Conservation (phyloP, 2,888 invertebrate species). For the Andrena trimmerana region DNA sequence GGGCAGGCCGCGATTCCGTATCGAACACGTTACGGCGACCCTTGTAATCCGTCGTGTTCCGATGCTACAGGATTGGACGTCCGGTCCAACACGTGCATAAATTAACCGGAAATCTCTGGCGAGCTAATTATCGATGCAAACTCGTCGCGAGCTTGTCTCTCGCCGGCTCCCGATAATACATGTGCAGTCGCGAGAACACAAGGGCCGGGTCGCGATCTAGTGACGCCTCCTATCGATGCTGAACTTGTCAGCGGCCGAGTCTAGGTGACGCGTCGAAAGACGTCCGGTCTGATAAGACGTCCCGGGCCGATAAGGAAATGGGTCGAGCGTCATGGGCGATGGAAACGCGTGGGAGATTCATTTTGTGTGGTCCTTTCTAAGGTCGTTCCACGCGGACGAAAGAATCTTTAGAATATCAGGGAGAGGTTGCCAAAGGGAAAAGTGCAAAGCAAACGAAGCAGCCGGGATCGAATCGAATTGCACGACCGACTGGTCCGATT, state of each 20-base stretch:
- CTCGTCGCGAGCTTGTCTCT: slow-evolving; percentile 65
- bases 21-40: slow-evolving; percentile 39
- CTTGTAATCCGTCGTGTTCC: slow-evolving; percentile 49
- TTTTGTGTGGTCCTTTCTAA: background rate
- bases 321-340: slow-evolving; percentile 38
- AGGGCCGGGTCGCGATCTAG: slow-evolving; percentile 47
- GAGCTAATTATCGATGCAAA: slow-evolving; percentile 74
- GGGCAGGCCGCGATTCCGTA: slow-evolving; percentile 19
- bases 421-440: background rate
- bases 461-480: slow-evolving; percentile 5
- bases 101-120: slow-evolving; percentile 70
- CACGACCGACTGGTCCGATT: background rate
- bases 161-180: slow-evolving; percentile 55
- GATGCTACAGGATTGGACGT: slow-evolving; percentile 49
- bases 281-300: slow-evolving; percentile 55
- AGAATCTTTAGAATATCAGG: background rate
- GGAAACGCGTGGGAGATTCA: background rate
- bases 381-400: no score
- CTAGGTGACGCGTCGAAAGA: slow-evolving; percentile 56
- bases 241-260: slow-evolving; percentile 59
- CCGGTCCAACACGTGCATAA: slow-evolving; percentile 66
- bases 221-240: slow-evolving; percentile 50
- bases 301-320: slow-evolving; percentile 57
- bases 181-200: slow-evolving; percentile 35
- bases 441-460: background rate